These are phyloP conservation scores for Chroicocephalus ridibundus DNA, from an alignment of 2,113 vertebrate genomes.

Conservation along the genomic window DNA sequence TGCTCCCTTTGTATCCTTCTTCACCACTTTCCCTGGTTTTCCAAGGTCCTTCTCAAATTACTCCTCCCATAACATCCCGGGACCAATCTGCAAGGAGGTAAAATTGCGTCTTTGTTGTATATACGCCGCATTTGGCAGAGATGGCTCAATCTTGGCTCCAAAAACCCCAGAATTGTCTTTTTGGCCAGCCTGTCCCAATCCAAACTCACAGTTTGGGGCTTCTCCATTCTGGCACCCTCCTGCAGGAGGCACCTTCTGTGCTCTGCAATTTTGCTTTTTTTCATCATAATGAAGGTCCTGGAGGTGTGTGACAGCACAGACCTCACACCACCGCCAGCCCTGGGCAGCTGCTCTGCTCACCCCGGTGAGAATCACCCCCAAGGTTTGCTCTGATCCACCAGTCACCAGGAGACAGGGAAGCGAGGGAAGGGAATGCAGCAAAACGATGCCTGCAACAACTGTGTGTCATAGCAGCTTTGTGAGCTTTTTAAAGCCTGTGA, in stretches of 20 bases:
- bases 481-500: not conserved
- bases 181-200: not conserved
- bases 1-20: not conserved
- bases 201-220: not conserved
- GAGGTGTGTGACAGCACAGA: not conserved
- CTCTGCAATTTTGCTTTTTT: not conserved
- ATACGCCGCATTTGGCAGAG: not conserved
- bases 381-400: not conserved
- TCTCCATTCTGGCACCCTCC: not conserved
- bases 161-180: not conserved
- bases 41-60: not conserved
- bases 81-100: not conserved
- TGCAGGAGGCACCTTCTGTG: not conserved
- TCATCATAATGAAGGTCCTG: not conserved
- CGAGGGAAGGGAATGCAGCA: not conserved
- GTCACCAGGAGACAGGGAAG: not conserved
- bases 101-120: not conserved
- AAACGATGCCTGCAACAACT: rapidly evolving
- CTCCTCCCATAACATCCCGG: not conserved
- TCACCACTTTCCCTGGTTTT: not conserved
- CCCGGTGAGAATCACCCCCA: not conserved
- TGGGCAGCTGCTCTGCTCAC: not conserved
- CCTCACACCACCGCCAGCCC: rapidly evolving
- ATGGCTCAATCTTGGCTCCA: not conserved
- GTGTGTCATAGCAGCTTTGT: not conserved